Percentiles rank a stretch among this genome's conserved stretches.
phyloP scores from a whole-genome alignment of 1,140 invertebrate species.

The Diachasmimorpha longicaudata region DNA sequence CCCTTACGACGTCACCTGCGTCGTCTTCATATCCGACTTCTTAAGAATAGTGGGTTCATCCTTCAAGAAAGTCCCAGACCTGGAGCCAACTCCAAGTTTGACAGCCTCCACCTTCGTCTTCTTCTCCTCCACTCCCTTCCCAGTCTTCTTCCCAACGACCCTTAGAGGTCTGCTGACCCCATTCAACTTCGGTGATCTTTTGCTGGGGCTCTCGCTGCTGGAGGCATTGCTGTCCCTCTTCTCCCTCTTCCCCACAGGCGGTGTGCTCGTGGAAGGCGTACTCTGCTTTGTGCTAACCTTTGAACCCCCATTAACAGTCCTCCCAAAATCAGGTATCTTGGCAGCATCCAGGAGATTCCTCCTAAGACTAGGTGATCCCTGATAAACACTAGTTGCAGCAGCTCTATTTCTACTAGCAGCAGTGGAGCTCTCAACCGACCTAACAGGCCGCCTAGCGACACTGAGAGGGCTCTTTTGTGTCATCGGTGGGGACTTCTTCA shows the following conservation, averaged over 20 bases:
- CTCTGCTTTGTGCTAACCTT: slow-evolving; percentile 9
- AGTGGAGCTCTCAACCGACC: slow-evolving; percentile 54
- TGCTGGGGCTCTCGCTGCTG: slow-evolving; percentile 50
- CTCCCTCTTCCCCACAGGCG: slow-evolving; percentile 34
- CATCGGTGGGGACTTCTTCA: slow-evolving; percentile 50
- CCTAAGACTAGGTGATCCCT: slow-evolving; percentile 52
- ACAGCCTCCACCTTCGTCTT: slow-evolving; percentile 46
- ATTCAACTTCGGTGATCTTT: slow-evolving; percentile 52
- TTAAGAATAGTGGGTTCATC: slow-evolving; percentile 70
- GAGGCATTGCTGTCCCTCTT: slow-evolving; percentile 45
- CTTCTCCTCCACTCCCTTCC: slow-evolving; percentile 44
- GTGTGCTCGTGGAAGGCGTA: slow-evolving; percentile 13
- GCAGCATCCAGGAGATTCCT: slow-evolving; percentile 57
- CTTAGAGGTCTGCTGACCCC: slow-evolving; percentile 37
- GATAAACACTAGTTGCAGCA: slow-evolving; percentile 50
- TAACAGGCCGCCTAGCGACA: slow-evolving; percentile 35
- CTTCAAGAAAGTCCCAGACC: slow-evolving; percentile 76
- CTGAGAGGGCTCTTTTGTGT: slow-evolving; percentile 49
- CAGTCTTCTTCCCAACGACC: slow-evolving; percentile 30
- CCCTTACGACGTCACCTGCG: slow-evolving; percentile 51
- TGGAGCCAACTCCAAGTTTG: slow-evolving; percentile 57
- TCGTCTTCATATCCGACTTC: slow-evolving; percentile 57
- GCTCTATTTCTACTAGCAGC: slow-evolving; percentile 57
- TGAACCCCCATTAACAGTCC: slow-evolving; percentile 29
- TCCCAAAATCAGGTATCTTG: slow-evolving; percentile 53